A percentile compares a stretch with the other conserved stretches of the same genome.
These are phyloP conservation scores for Craseonycteris thonglongyai DNA, from an alignment of 2,113 vertebrate species.

Conservation along the genomic window DNA sequence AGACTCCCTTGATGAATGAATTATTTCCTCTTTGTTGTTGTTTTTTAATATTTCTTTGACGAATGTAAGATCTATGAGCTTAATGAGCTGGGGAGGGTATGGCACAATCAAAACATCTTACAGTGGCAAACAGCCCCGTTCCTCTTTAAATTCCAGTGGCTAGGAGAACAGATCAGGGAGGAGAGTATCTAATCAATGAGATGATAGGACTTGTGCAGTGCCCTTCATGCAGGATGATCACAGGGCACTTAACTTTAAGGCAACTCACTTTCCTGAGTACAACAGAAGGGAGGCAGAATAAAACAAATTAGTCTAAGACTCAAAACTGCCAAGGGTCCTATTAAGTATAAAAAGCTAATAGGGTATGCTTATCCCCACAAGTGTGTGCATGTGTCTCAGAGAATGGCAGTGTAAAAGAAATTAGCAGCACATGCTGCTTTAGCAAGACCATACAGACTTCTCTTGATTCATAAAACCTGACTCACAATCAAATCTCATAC, in stretches of 20 bases:
- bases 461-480: slow-evolving; percentile 63
- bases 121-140: background rate
- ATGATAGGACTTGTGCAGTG: background rate
- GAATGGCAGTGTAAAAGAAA: slow-evolving; percentile 54
- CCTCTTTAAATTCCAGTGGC: slow-evolving; percentile 40
- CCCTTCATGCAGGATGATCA: slow-evolving; percentile 66
- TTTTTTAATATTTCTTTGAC: slow-evolving; percentile 55
- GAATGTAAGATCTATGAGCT: background rate
- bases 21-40: background rate
- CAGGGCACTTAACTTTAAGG: slow-evolving; percentile 67
- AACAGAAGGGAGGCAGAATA: slow-evolving; percentile 73
- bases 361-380: slow-evolving; percentile 4
- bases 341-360: slow-evolving; percentile 73
- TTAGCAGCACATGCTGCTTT: slow-evolving; percentile 67
- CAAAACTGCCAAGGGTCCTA: slow-evolving; percentile 71
- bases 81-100: slow-evolving; percentile 6
- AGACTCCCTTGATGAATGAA: background rate
- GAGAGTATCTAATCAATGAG: slow-evolving; percentile 44
- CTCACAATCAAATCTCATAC: slow-evolving; percentile 34
- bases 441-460: slow-evolving; percentile 59
- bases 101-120: background rate
- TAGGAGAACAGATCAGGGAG: slow-evolving; percentile 17
- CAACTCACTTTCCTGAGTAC: slow-evolving; percentile 56
- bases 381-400: slow-evolving; percentile 34
- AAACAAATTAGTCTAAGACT: slow-evolving; percentile 74